Evolutionary conservation across 2,113 vertebrate species (phyloP), one percentile per base, ranked within the genome.

Genomic region (Bufo gargarizans): DNA sequence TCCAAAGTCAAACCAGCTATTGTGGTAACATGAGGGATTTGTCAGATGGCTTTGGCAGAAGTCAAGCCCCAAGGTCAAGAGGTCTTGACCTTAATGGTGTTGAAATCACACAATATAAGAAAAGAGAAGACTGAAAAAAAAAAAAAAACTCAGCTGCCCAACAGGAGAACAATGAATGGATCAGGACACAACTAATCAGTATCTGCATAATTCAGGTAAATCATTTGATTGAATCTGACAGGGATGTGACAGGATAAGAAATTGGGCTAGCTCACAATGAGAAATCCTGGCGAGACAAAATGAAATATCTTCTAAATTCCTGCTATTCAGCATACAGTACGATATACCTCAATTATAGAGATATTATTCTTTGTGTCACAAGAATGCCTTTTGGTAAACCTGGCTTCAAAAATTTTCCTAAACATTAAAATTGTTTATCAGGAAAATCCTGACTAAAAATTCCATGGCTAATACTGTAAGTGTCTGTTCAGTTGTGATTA

Each of bases 141-240:
- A 96, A 93, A 90, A 13, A 93, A 95, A 92, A 96, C 96, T 96
- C 94, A 95, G 95, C 94, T 95, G 94, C 96, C 95, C 96, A 96
- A 95, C 96, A 95, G 93, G 94, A 91, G 94, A 95, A 96, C 95
- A 98, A 98, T 96, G 95, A 96, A 95, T 95, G 93, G 94, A 93
- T 94, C 92, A 92, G 95, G 94, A 95, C 95, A 93, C 91, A 94
- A 96, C 94, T 96, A 97, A 95, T 92, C 90, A 94, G 96, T 93
- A 97, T 99, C 94, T 99, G 94, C 97, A 98, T 98, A 97, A 95
- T 98, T 98, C 98, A 99, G 98, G 97, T 99, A 97, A 95, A 95
- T 96, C 96, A 96, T 96, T 96, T 97, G 97, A 99, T 98, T 95
- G 95, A 95, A 97, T 94, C 95, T 98, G 98, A 99, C 97, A 99